Evolutionary conservation across 2,888 invertebrate species (phyloP), one percentile per base, ranked within the genome.

Genomic region (Cactoblastis cactorum): DNA sequence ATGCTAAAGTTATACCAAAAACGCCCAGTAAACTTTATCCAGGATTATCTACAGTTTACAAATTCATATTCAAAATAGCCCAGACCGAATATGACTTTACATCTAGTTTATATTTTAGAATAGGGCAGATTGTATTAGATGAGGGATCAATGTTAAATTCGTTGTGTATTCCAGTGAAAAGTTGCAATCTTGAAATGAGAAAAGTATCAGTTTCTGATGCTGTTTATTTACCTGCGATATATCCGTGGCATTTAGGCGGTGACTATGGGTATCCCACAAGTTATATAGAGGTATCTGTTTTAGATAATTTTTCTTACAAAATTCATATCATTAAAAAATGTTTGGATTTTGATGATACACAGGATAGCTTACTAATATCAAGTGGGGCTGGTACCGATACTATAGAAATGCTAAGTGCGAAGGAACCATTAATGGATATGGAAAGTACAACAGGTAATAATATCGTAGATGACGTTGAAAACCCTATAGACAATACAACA

Each of bases 211-310:
- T 83, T 46, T 58, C 78, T 2, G 67, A 79, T 54, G 59, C 58
- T 22, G 65, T 86, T 33, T 55, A 46, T 37, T 73, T 85, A 51
- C 68, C 75, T 11, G 67, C 87, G 2, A 62, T 67, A 35, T 85
- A 82, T 61, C 52, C 66, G 12, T 88, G 86, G 87, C 80, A 81
- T 35, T 56, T 86, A 24, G 73, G 69, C 55, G 54, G 52, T 15
- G 62, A 67, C 19, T 52, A 41, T 48, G 66, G 65, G 8, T 75
- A 72, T 65, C 79, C 83, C 33, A 65, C 57, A 51, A 71, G 69
- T 37, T 43, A 50, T 19, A 38, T 83, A 14, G 63, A 63, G 34
- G 58, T 85, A 52, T 51, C 59, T 32, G 61, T 69, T 28, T 56
- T 65, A 15, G 74, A 74, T 58, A 53, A 71, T n/a, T 62, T 57